Evolutionary conservation across 2,797 vertebrate species (phyloP).

Genomic region (Lateolabrax maculatus): DNA sequence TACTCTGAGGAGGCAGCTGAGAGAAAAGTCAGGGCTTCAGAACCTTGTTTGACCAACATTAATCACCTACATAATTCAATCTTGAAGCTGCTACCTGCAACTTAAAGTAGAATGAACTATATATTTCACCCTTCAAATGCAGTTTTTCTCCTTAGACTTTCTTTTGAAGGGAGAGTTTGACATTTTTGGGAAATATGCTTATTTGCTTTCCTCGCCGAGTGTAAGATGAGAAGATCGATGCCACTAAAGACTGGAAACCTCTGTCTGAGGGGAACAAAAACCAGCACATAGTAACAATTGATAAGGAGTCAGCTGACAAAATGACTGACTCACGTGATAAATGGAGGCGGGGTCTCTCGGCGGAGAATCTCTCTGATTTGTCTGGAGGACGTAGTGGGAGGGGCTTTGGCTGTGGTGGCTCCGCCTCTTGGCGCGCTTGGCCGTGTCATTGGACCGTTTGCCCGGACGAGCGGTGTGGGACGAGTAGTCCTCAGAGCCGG

Average conservation of each 20-base stretch:
- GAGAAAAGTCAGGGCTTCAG: conserved; percentile 17
- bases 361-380: conserved; percentile 93
- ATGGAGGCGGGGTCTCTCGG: conserved; percentile 82
- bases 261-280: too few species aligned
- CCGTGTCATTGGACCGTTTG: conserved; percentile 93
- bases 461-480: conserved; percentile 91
- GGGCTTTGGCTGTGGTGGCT: conserved; percentile 96
- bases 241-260: neutral
- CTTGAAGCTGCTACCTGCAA: neutral
- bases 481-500: conserved; percentile 91
- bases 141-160: neutral
- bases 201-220: neutral
- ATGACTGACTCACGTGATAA: conserved; percentile 78
- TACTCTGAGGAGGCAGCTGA: neutral
- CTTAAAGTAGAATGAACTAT: neutral
- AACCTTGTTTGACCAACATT: neutral
- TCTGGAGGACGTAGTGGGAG: conserved; percentile 93
- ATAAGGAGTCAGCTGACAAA: neutral
- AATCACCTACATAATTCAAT: conserved; percentile 11
- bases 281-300: too few species aligned
- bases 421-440: conserved; percentile 95
- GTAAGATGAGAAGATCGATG: neutral
- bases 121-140: neutral
- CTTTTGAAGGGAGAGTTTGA: neutral
- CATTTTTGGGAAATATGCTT: neutral